Percentiles rank a stretch among this genome's conserved stretches.
These are phyloP conservation scores for Cricetomys ansorgei DNA, from an alignment of 2,113 vertebrate species.

Conservation along the genomic window DNA sequence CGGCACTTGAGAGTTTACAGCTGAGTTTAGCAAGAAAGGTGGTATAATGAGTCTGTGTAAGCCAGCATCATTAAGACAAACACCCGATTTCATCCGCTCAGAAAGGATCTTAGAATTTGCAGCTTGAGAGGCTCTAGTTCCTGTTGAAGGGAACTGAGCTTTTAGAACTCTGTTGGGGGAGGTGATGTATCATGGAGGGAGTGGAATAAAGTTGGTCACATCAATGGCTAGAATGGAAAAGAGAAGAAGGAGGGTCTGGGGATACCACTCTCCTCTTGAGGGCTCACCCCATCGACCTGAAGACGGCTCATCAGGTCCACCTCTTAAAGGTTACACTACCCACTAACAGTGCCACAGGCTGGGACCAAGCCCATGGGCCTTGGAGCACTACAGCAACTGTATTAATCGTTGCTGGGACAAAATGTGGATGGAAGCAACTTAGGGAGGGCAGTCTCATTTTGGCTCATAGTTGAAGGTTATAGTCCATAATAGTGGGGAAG, in stretches of 20 bases:
- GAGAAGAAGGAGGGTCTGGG: neutral
- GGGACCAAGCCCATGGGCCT: neutral
- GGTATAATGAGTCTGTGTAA: neutral
- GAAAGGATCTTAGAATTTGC: neutral
- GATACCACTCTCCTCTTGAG: neutral
- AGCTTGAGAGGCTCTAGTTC: neutral
- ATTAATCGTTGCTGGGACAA: too few relatives aligned
- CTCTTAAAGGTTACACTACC: neutral
- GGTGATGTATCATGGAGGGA: too few relatives aligned
- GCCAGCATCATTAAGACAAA: neutral
- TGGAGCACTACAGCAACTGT: too few relatives aligned
- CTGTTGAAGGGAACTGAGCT: neutral
- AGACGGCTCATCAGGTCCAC: neutral
- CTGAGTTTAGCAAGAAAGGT: neutral
- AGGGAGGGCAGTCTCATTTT: too few relatives aligned
- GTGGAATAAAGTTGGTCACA: neutral
- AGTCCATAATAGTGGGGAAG: too few relatives aligned
- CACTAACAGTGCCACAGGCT: neutral
- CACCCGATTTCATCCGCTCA: neutral
- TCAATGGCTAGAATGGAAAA: neutral
- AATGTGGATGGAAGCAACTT: neutral
- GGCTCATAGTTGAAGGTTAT: neutral
- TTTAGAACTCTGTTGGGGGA: neutral
- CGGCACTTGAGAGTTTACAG: neutral
- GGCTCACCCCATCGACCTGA: neutral